Evolutionary conservation across 2,888 invertebrate species (phyloP), one percentile per base, ranked within the genome.

Genomic region (Papilio gigon): DNA sequence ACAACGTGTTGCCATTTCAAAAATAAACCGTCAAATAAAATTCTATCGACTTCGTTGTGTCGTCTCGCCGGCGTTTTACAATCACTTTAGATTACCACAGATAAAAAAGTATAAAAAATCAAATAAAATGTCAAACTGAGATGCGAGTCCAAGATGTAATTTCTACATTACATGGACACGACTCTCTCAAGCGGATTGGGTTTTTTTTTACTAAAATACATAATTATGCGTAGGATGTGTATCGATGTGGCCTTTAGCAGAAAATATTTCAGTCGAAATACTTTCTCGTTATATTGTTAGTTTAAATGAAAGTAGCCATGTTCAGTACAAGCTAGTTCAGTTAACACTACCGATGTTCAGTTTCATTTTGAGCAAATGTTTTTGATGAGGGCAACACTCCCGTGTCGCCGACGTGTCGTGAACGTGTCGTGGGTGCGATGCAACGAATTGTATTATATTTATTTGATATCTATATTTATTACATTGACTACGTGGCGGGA

Each of bases 391-490:
- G 53, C 17, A 56, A 56, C 53, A 56, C 53, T n/a, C 30, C n/a
- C n/a, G n/a, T 27, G 14, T 4, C 20, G 22, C 27, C 33, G 6
- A 65, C 42, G 67, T 53, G 5, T 61, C 50, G 68, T 71, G 66
- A 67, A 75, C 42, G 67, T 53, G 5, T 61, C 50, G 68, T 71
- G 66, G 67, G 74, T 74, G 69, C 71, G 70, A 70, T 71, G 73
- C 69, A 70, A 69, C 65, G 40, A 69, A 68, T 42, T 30, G 64
- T 64, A 25, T 60, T 53, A 68, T 59, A 37, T 71, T 70, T 70
- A 65, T 73, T 61, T 71, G 65, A 22, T 73, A 61, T 74, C 84
- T 85, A 96, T 93, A 96, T 96, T 68, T 70, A 66, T 69, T 69
- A 67, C 56, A 69, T 73, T 71, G 70, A 71, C 71, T 72, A 72